Evolutionary conservation across 2,888 invertebrate species (phyloP).

Genomic region (Balanococcus diminutus): DNA sequence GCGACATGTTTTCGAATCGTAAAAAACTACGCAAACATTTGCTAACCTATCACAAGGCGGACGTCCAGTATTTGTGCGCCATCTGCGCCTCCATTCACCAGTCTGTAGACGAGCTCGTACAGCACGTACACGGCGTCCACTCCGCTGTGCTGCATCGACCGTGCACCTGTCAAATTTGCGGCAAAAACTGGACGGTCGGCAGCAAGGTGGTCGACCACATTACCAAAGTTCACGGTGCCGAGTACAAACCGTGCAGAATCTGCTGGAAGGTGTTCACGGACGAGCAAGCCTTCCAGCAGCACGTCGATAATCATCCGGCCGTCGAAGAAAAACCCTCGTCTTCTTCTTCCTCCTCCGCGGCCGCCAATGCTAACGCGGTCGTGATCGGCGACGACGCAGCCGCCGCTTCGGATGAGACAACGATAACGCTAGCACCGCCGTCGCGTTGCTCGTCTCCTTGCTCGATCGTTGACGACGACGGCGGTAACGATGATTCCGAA

Average conservation of each 20-base stretch:
- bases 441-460: not conserved
- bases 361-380: not conserved
- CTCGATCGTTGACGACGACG: not conserved
- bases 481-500: not conserved
- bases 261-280: conserved; percentile 67
- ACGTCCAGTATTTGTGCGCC: conserved; percentile 67
- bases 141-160: conserved; percentile 63
- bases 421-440: not conserved
- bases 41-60: conserved; percentile 66
- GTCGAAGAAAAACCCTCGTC: conserved; percentile 55
- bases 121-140: conserved; percentile 66
- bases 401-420: not conserved
- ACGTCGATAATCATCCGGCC: conserved; percentile 62
- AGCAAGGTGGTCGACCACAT: conserved; percentile 69
- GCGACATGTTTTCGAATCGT: conserved; percentile 66
- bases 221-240: conserved; percentile 67
- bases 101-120: conserved; percentile 66
- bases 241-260: conserved; percentile 67
- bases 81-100: conserved; percentile 67
- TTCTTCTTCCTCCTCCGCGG: not conserved
- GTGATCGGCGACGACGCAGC: not conserved
- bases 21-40: conserved; percentile 69
- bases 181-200: conserved; percentile 67
- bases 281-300: conserved; percentile 64
- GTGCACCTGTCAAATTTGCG: conserved; percentile 68